Base-by-base conservation (phyloP, 2,888 invertebrate species). In the Meta bourneti region DNA sequence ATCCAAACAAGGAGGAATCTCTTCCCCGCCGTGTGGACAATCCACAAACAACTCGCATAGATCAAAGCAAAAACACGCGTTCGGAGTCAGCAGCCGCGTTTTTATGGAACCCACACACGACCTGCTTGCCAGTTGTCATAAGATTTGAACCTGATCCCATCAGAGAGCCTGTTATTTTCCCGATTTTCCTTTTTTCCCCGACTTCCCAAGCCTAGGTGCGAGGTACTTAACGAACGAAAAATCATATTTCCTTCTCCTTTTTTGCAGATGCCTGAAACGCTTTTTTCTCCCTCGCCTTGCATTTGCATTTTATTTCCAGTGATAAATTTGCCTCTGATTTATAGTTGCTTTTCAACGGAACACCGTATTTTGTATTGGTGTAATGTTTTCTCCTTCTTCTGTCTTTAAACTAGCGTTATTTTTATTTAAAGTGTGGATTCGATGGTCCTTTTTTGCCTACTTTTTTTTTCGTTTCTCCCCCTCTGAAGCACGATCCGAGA, bases 281-380 rank as follows among this genome's bases (percentile, higher is more conserved):
- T 83, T 89, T 89, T 84, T 77, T 83, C 83, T 78, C 34, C 34
- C 34, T 34, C 34, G 34, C 34, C 34, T 34, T 34, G 34, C 34
- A 34, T 34, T 34, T 34, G 34, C 34, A 34, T 34, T 34, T 34
- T 34, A 34, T 34, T 34, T 34, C 34, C 34, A 34, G 79, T 72
- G 83, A 89, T 89, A 84, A 89, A 89, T 89, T 89, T 84, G 80
- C 20, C 71, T 71, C 83, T 83, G 89, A 89, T 89, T 89, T 89
- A 89, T 84, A 72, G 71, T 83, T 49, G 61, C 71, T 71, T 89
- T 83, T 75, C 72, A n/a, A 70, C 8, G 7, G 52, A 75, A 52
- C 72, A 11, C 77, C 70, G 20, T 7, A 11, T 48, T 75, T 70
- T 72, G 74, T 19, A 74, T 20, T 8, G 74, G 80, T 74, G 72